These are phyloP conservation scores for Rhagologus leucostigma DNA, from an alignment of 2,113 vertebrate species.

Conservation along the genomic window DNA sequence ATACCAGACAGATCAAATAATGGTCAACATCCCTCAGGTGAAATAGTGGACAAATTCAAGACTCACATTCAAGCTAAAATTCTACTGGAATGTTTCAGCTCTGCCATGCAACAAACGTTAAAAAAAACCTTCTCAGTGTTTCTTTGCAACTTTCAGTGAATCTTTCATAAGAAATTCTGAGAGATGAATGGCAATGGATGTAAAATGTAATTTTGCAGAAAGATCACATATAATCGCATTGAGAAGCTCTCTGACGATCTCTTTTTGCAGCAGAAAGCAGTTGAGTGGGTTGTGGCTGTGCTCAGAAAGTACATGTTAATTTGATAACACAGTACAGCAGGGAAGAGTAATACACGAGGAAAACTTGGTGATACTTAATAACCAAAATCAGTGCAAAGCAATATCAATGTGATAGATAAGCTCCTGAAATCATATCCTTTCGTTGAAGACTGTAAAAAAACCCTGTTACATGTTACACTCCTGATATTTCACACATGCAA, in stretches of 20 bases:
- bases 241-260: not conserved
- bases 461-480: not conserved
- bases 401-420: not conserved
- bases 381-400: not conserved
- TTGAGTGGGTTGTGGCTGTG: constrained; percentile 11
- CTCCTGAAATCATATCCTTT: not conserved
- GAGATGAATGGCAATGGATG: not conserved
- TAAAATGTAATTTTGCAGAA: constrained; percentile 1
- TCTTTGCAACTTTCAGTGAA: not conserved
- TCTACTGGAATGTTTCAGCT: not conserved
- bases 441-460: not conserved
- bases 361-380: not conserved
- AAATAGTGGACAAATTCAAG: not conserved
- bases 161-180: not conserved
- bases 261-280: not conserved
- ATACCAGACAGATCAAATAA: not conserved
- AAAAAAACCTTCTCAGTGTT: not conserved
- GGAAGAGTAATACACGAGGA: not conserved
- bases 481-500: not conserved
- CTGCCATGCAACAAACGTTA: not conserved
- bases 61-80: not conserved
- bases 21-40: not conserved
- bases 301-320: constrained; percentile 17
- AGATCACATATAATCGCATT: not conserved
- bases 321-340: not conserved